Evolutionary conservation across 2,113 vertebrate species (phyloP).

Genomic region (Caracal caracal): DNA sequence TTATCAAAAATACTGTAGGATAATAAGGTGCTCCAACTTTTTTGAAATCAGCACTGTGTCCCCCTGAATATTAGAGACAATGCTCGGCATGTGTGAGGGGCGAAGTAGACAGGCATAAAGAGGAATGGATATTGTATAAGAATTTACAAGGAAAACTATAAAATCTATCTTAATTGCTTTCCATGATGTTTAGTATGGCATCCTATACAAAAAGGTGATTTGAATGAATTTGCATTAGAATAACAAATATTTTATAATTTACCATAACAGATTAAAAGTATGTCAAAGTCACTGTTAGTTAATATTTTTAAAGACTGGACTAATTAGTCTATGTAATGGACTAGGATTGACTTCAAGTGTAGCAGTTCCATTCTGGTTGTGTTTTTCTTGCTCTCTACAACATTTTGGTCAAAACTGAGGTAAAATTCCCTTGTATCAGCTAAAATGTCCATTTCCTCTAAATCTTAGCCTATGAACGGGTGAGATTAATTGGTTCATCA

Average conservation of each 20-base stretch:
- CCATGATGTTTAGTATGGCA: neutral
- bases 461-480: neutral
- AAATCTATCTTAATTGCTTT: neutral
- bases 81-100: neutral
- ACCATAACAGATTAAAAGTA: neutral
- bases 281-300: neutral
- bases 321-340: neutral
- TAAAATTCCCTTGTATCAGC: neutral
- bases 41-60: neutral
- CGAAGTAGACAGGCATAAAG: too few species aligned
- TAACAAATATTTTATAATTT: neutral
- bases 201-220: neutral
- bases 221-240: neutral
- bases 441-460: neutral
- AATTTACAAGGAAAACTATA: neutral
- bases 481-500: neutral
- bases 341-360: neutral
- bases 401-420: neutral
- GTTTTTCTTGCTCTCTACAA: neutral
- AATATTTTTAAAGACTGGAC: neutral
- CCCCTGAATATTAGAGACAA: neutral
- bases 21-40: constrained; percentile 6
- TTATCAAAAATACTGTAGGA: neutral
- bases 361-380: neutral
- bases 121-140: neutral